Base-by-base conservation (phyloP, 1,140 invertebrate genomes). In the Drosophila kurseongensis region DNA sequence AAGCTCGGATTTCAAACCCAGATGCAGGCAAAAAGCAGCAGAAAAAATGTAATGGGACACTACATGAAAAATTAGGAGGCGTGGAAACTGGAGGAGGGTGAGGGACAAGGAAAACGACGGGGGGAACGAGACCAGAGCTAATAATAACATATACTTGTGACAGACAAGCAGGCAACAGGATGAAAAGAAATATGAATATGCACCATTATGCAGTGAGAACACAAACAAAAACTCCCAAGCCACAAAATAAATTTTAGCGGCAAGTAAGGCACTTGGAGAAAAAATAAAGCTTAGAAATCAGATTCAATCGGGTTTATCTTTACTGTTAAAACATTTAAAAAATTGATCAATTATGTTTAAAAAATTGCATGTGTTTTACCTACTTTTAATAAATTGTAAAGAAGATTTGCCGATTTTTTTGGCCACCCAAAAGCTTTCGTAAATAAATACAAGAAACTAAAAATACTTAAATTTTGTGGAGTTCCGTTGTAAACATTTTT, bases 1-100 rank as follows among this genome's bases (percentile, higher is more conserved):
- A 88, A 89, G 80, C 84, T 88, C 84, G 59, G 73, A 84, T 88
- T 88, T 88, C 83, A 84, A 55, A 65, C 62, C 57, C 41, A 85
- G 62, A 86, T 88, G 66, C 72, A 82, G 55, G 58, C 60, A 62
- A 23, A 58, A 56, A 41, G 44, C 38, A 55, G 23, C 45, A 45
- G 40, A 36, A 71, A 69, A 40, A 18, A 71, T 35, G 67, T 71
- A 71, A 71, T 71, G 32, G 65, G 67, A 71, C 16, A 71, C 51
- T n/a, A 38, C 16, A 32, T 35, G 45, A 27, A 73, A 57, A 65
- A 27, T 66, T 27, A 85, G 66, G 51, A 78, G 61, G 40, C 27
- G 50, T 16, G 40, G 48, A 23, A 55, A 50, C 12, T 35, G 5
- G 44, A 7, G 51, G 12, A 36, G 48, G 44, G 14, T 29, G 23